Evolutionary conservation across 1,140 invertebrate genomes (phyloP).

Genomic region (Neodiprion virginianus): DNA sequence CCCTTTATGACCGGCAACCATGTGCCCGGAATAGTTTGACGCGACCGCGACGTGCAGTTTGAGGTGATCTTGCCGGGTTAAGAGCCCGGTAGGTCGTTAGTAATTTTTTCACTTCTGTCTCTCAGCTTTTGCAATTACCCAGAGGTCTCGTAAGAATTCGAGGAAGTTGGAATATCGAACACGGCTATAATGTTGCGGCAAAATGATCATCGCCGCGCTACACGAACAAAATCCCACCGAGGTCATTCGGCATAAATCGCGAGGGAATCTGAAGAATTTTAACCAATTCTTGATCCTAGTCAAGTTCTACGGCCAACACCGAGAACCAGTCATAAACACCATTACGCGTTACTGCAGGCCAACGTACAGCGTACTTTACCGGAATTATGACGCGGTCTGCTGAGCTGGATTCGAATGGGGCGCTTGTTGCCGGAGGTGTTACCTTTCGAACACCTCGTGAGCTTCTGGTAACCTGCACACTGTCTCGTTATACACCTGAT

Average conservation of each 20-base stretch:
- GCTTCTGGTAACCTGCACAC: background rate
- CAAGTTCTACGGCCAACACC: too few relatives aligned
- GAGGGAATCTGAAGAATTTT: too few relatives aligned
- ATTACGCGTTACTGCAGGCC: background rate
- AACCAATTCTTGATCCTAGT: too few relatives aligned
- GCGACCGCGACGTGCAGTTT: constrained; percentile 30
- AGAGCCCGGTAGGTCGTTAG: constrained; percentile 32
- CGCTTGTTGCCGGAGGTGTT: background rate
- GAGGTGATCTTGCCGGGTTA: constrained; percentile 37
- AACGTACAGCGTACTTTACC: background rate
- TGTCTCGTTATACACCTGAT: background rate
- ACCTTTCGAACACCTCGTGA: background rate
- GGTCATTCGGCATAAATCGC: too few relatives aligned
- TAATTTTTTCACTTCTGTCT: constrained; percentile 26
- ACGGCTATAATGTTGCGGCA: too few relatives aligned
- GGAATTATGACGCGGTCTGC: background rate
- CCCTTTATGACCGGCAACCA: constrained; percentile 52
- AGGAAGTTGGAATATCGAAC: too few relatives aligned
- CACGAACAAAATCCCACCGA: too few relatives aligned
- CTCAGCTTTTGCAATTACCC: background rate
- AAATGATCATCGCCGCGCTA: too few relatives aligned
- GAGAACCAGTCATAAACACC: background rate
- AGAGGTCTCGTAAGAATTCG: too few relatives aligned
- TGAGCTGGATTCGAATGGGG: background rate
- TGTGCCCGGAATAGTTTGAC: constrained; percentile 26